Conservation (phyloP, 2,888 invertebrate species). For the Scaptomyza reducta region DNA sequence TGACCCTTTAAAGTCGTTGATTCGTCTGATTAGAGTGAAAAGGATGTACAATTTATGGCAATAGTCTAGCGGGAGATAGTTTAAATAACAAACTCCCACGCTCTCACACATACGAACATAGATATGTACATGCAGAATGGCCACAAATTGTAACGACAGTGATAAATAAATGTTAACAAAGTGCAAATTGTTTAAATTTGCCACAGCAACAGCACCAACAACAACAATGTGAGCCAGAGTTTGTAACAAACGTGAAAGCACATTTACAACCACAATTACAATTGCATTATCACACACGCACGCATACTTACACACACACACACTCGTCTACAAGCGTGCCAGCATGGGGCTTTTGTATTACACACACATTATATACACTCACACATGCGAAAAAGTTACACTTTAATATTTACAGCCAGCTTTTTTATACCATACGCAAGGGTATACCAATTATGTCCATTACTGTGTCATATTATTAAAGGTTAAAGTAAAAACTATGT, state of each 20-base stretch:
- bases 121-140: constrained; percentile 17
- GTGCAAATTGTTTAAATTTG: constrained; percentile 70
- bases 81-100: constrained; percentile 52
- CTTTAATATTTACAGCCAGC: constrained; percentile 50
- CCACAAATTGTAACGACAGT: constrained; percentile 64
- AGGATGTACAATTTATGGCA: constrained; percentile 50
- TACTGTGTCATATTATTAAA: no score
- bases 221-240: constrained; percentile 39
- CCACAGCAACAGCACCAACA: constrained; percentile 61
- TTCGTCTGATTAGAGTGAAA: constrained; percentile 38
- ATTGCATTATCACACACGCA: constrained; percentile 64
- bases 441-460: not conserved
- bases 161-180: constrained; percentile 74
- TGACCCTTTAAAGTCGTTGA: constrained; percentile 38
- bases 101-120: no score
- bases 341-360: constrained; percentile 53
- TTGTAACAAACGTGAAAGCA: constrained; percentile 59
- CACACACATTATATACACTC: constrained; percentile 22
- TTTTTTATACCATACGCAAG: constrained; percentile 10
- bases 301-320: constrained; percentile 18
- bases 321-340: constrained; percentile 22
- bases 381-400: constrained; percentile 48
- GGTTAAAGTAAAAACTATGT: no score
- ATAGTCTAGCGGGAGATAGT: constrained; percentile 50
- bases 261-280: constrained; percentile 70